Conservation (phyloP, 2,113 vertebrate genomes). For the Micromys minutus region DNA sequence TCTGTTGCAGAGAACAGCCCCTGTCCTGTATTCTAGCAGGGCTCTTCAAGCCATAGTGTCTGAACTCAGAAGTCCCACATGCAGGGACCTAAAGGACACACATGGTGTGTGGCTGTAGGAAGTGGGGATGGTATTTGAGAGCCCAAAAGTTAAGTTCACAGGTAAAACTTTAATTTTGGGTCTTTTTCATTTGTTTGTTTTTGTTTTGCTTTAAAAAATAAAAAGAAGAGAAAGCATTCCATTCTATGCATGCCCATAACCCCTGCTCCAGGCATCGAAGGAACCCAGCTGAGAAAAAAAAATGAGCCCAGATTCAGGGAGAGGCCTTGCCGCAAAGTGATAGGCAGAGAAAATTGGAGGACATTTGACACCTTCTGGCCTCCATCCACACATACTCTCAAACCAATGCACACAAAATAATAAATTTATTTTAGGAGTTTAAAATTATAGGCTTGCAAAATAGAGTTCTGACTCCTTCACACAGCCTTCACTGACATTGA, state of each 20-base stretch:
- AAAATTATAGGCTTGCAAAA: conserved; percentile 2
- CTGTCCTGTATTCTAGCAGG: background rate
- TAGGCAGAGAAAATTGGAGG: background rate
- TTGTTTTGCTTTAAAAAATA: background rate
- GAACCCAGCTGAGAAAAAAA: background rate
- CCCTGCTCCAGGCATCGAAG: background rate
- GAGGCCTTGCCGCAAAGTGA: background rate
- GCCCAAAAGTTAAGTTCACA: conserved; percentile 11
- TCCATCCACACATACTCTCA: background rate
- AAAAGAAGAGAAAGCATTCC: background rate
- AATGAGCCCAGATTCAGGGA: background rate
- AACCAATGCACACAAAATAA: background rate
- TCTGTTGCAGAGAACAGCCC: background rate
- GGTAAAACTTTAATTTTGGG: background rate
- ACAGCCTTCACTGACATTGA: background rate
- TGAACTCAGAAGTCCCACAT: background rate
- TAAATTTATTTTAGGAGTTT: background rate
- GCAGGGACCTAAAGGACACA: background rate
- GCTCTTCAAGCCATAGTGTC: background rate
- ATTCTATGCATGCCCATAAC: background rate
- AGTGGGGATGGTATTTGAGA: background rate
- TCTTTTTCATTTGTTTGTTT: background rate
- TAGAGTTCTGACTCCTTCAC: background rate
- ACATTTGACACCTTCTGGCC: background rate
- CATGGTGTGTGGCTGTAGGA: background rate